phyloP scores from a whole-genome alignment of 2,797 vertebrate species.

The Chiloscyllium punctatum region DNA sequence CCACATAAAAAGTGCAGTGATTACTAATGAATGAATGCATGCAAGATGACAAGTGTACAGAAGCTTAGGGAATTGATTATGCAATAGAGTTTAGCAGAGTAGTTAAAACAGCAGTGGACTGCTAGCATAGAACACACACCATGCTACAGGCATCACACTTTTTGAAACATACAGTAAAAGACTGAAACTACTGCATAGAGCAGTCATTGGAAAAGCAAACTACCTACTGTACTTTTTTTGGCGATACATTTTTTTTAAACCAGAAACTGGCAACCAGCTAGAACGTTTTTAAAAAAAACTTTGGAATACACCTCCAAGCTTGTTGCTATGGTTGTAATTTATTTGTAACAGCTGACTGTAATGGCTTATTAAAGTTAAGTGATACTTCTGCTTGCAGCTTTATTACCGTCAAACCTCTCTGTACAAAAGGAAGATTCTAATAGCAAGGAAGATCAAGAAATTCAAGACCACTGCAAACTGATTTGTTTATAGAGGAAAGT shows the following conservation, averaged over 20 bases:
- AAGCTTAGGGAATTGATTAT: conserved; percentile 22
- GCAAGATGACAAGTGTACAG: conserved; percentile 38
- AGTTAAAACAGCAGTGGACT: conserved; percentile 24
- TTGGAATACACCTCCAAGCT: conserved; percentile 34
- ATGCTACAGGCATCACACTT: conserved; percentile 8
- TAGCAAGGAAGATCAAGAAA: conserved; percentile 59
- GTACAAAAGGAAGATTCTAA: conserved; percentile 61
- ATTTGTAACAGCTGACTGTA: conserved; percentile 37
- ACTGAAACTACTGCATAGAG: not conserved
- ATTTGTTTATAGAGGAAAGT: conserved; percentile 49
- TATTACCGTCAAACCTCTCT: conserved; percentile 50
- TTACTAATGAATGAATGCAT: conserved; percentile 42
- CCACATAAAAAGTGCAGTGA: conserved; percentile 42
- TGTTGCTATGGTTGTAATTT: conserved; percentile 36
- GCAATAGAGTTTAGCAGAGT: conserved; percentile 12
- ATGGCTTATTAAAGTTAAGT: conserved; percentile 41
- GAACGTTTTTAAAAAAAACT: conserved; percentile 1
- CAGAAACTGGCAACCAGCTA: conserved; percentile 11
- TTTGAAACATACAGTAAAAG: not conserved
- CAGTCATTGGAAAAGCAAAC: not conserved
- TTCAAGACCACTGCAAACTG: conserved; percentile 58
- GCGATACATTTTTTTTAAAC: not conserved
- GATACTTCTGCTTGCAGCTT: conserved; percentile 57
- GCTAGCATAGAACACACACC: not conserved
- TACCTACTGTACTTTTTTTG: conserved; percentile 18